phyloP scores from a whole-genome alignment of 2,113 vertebrate species.

The Aphyosemion australe region DNA sequence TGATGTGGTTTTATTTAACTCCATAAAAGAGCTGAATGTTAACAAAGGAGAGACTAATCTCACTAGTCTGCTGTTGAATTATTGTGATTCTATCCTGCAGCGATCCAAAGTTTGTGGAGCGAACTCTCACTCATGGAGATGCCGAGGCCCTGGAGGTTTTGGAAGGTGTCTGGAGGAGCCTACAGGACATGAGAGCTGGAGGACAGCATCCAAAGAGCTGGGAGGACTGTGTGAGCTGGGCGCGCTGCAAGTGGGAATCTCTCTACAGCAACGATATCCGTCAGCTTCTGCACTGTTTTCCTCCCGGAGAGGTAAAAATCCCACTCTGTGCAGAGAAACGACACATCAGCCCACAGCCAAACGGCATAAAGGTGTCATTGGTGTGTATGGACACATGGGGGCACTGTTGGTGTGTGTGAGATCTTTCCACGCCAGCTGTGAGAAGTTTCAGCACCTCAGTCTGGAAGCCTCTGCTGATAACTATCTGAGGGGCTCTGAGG shows the following conservation, averaged over 20 bases:
- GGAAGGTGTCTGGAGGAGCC: slow-evolving; percentile 64
- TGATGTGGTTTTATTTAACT: neutral
- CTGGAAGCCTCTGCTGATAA: slow-evolving; percentile 47
- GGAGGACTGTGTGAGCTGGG: slow-evolving; percentile 83
- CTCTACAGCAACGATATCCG: slow-evolving; percentile 74
- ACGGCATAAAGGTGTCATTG: slow-evolving; percentile 21
- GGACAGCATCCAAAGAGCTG: slow-evolving; percentile 70
- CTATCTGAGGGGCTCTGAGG: slow-evolving; percentile 44
- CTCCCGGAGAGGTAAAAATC: slow-evolving; percentile 68
- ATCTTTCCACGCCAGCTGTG: neutral
- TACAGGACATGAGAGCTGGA: slow-evolving; percentile 50
- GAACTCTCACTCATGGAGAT: slow-evolving; percentile 37
- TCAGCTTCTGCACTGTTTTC: slow-evolving; percentile 82
- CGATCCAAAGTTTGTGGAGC: slow-evolving; percentile 68
- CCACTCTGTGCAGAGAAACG: neutral
- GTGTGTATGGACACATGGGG: slow-evolving; percentile 42
- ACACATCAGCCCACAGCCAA: neutral
- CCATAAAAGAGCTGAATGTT: neutral
- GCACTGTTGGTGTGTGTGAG: slow-evolving; percentile 38
- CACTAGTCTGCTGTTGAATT: neutral
- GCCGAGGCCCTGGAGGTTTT: slow-evolving; percentile 75
- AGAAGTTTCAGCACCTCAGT: neutral
- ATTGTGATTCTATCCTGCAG: slow-evolving; percentile 58
- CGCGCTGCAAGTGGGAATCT: slow-evolving; percentile 79
- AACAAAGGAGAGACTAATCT: too few relatives aligned